These are phyloP conservation scores for Dorcus hopei DNA, from an alignment of 2,888 invertebrate species.

Conservation along the genomic window DNA sequence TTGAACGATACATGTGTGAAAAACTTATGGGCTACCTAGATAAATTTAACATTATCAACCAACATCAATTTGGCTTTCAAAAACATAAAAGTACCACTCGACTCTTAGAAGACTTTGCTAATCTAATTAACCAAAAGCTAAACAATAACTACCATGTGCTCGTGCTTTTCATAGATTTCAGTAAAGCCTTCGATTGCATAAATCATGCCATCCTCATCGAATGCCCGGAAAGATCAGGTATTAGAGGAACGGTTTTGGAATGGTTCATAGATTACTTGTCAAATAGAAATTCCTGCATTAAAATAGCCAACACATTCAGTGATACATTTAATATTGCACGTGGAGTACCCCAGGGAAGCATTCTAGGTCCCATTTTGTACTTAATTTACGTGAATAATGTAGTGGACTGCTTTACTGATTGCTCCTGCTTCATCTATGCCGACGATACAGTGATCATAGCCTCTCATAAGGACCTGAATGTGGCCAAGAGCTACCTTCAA, in stretches of 20 bases:
- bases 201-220: not conserved
- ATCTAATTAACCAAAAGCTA: not conserved
- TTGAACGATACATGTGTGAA: not conserved
- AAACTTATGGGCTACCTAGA: not conserved
- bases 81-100: not conserved
- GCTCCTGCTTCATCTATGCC: not conserved
- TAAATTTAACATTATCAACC: not conserved
- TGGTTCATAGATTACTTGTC: not conserved
- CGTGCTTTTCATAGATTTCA: not conserved
- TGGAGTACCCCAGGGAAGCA: constrained; percentile 1
- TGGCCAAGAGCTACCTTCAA: not conserved
- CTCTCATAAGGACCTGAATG: not conserved
- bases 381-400: not conserved
- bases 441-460: not conserved
- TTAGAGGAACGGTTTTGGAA: not conserved
- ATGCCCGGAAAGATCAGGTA: not conserved
- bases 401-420: not conserved
- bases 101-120: not conserved
- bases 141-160: not conserved
- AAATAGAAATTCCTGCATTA: not conserved
- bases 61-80: not conserved
- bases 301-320: not conserved
- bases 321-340: not conserved
- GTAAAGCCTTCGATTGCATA: not conserved
- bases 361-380: not conserved